Conservation (phyloP, 92 coral and sea anemone genomes). For the Paragorgia papillata region DNA sequence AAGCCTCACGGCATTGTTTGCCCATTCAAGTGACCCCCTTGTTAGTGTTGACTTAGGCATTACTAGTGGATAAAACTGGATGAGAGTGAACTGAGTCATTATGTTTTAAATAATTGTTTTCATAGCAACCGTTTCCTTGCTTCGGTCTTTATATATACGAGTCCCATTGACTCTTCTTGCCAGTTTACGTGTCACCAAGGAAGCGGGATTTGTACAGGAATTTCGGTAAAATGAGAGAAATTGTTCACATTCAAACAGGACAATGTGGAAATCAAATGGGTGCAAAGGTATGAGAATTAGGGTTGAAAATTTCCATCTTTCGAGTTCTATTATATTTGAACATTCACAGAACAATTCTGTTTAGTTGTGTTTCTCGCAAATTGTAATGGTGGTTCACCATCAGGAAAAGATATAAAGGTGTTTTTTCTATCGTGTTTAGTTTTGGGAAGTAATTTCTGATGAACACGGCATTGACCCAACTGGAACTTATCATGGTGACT, state of each 20-base stretch:
- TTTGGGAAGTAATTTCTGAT: slow-evolving; percentile 98
- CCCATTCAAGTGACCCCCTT: slow-evolving; percentile 3
- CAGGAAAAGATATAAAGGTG: not conserved
- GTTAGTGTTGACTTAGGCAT: slow-evolving; percentile 24
- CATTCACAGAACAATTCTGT: too few relatives aligned
- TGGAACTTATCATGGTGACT: slow-evolving; percentile 96
- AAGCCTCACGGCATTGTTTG: not conserved
- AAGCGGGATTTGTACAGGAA: not conserved
- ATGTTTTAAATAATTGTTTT: slow-evolving; percentile 6
- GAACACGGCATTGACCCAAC: slow-evolving; percentile 97
- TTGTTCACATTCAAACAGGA: slow-evolving; percentile 94
- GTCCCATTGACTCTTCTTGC: not conserved
- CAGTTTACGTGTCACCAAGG: not conserved
- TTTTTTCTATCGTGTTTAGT: slow-evolving; percentile 54
- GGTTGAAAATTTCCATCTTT: not conserved
- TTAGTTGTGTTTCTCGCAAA: too few relatives aligned
- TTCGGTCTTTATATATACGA: not conserved
- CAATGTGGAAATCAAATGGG: slow-evolving; percentile 99
- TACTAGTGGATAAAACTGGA: slow-evolving; percentile 16
- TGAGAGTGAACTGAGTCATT: slow-evolving; percentile 18
- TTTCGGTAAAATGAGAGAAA: slow-evolving; percentile 86
- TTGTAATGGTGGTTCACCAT: too few relatives aligned
- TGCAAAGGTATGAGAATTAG: slow-evolving; percentile 68
- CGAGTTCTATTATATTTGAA: not conserved
- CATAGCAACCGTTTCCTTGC: slow-evolving; percentile 23